Percentiles rank a stretch among this genome's conserved stretches.
These are phyloP conservation scores for Amorpha juglandis DNA, from an alignment of 2,888 invertebrate genomes.

Conservation along the genomic window DNA sequence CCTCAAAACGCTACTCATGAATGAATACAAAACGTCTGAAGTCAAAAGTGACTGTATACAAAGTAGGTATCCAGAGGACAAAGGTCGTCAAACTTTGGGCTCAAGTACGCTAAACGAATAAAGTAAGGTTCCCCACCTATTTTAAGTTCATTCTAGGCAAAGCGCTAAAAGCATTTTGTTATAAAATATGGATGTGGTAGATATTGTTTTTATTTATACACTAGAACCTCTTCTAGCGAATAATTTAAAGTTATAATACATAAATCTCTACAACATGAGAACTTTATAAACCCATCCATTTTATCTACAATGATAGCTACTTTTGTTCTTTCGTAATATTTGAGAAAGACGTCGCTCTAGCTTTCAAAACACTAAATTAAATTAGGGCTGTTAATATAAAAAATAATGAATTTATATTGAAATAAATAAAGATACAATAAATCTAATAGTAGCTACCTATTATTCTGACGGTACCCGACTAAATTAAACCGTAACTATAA, in stretches of 20 bases:
- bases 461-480: too few relatives aligned
- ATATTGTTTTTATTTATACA: background rate
- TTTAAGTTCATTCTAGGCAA: conserved; percentile 8
- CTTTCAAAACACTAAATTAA: too few relatives aligned
- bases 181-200: background rate
- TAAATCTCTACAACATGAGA: too few relatives aligned
- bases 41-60: conserved; percentile 47
- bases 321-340: too few relatives aligned
- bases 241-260: background rate
- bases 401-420: too few relatives aligned
- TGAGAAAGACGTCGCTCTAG: too few relatives aligned
- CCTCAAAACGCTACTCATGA: conserved; percentile 38
- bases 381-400: too few relatives aligned
- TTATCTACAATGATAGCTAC: too few relatives aligned
- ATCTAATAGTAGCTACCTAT: too few relatives aligned
- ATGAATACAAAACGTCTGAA: conserved; percentile 44
- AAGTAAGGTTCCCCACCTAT: conserved; percentile 6
- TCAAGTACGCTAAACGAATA: conserved; percentile 5
- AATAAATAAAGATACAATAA: too few relatives aligned
- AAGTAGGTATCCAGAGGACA: conserved; percentile 45
- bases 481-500: too few relatives aligned
- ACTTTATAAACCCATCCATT: too few relatives aligned
- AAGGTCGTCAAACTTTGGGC: conserved; percentile 36
- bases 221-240: background rate
- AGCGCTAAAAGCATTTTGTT: conserved; percentile 8